Evolutionary conservation across 2,113 vertebrate species (phyloP).

Genomic region (Meleagris gallopavo): DNA sequence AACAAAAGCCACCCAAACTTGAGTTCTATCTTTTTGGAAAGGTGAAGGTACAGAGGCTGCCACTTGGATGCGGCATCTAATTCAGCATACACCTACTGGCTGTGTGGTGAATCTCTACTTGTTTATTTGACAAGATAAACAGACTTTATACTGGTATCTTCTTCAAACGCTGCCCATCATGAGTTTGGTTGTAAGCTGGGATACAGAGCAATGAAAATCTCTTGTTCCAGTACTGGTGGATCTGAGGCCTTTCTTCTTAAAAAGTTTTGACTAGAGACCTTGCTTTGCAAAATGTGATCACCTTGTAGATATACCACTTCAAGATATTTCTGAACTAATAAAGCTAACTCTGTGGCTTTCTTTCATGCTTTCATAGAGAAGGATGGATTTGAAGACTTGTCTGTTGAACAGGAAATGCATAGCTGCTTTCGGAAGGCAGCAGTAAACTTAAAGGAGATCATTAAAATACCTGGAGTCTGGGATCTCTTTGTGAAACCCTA

Average conservation of each 20-base stretch:
- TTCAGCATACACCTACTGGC: neutral
- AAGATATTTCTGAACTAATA: neutral
- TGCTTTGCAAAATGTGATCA: neutral
- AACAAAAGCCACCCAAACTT: neutral
- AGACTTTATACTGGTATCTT: neutral
- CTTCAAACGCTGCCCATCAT: fast-evolving
- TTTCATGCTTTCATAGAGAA: slow-evolving; percentile 60
- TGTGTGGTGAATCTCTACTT: neutral
- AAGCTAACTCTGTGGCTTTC: neutral
- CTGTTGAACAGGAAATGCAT: slow-evolving; percentile 77
- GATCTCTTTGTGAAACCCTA: slow-evolving; percentile 90
- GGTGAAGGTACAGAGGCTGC: neutral
- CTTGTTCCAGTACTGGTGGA: neutral
- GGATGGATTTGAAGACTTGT: slow-evolving; percentile 57
- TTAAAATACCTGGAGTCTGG: slow-evolving; percentile 91
- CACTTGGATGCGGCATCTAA: neutral
- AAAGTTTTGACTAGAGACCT: neutral
- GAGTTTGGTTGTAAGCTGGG: neutral
- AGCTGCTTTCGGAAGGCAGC: slow-evolving; percentile 86
- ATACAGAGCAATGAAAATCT: neutral
- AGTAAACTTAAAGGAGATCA: slow-evolving; percentile 80
- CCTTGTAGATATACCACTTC: neutral
- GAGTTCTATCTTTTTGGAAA: neutral
- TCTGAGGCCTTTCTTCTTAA: neutral
- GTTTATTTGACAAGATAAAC: neutral